Evolutionary conservation across 1,140 invertebrate genomes (phyloP).

Genomic region (Cataglyphis hispanica): DNA sequence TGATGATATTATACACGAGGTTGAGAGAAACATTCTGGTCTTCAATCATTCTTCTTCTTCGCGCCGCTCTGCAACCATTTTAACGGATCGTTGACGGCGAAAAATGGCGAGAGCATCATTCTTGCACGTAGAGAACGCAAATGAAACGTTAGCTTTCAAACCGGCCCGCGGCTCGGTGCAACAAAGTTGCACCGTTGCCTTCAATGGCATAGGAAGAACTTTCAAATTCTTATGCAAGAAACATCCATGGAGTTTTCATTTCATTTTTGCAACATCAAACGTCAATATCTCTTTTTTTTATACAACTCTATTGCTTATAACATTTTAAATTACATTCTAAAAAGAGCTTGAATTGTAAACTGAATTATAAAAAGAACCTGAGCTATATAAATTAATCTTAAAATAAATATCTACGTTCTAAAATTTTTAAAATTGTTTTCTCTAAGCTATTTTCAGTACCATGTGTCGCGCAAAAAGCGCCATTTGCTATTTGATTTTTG

Average conservation of each 20-base stretch:
- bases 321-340: too few species aligned
- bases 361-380: too few species aligned
- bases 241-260: not conserved
- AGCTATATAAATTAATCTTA: too few species aligned
- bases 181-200: constrained; percentile 31
- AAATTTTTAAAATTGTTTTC: too few species aligned
- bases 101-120: constrained; percentile 54
- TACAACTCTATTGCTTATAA: too few species aligned
- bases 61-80: constrained; percentile 44
- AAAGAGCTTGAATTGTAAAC: too few species aligned
- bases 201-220: constrained; percentile 45
- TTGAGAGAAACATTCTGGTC: not conserved
- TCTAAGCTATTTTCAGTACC: too few species aligned
- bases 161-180: constrained; percentile 42
- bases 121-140: constrained; percentile 56
- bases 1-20: not conserved
- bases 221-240: not conserved
- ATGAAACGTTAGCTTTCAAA: constrained; percentile 53
- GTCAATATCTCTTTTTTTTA: not conserved
- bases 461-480: too few species aligned
- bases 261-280: not conserved
- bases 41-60: constrained; percentile 57
- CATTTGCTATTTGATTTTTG: not conserved
- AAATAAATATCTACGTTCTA: too few species aligned
- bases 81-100: constrained; percentile 48